phyloP scores from a whole-genome alignment of 1,140 invertebrate genomes.

The Argopecten irradians region DNA sequence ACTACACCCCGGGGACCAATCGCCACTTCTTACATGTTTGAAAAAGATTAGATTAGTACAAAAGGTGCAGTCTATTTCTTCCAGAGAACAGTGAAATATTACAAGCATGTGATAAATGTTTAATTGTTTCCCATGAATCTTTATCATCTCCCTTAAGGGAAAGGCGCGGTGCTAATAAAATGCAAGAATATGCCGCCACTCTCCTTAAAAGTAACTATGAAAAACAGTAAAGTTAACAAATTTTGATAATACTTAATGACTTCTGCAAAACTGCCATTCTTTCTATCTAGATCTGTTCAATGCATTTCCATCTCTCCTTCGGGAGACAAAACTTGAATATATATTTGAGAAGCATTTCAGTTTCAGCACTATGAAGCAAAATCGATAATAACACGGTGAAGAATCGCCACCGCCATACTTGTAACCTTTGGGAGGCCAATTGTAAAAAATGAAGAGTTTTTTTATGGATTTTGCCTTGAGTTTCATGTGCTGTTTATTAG shows the following conservation, averaged over 20 bases:
- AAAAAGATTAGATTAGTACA: not conserved
- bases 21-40: not conserved
- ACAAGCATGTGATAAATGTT: not conserved
- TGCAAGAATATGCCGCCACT: not conserved
- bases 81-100: not conserved
- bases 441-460: not conserved
- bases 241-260: not conserved
- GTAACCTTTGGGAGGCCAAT: not conserved
- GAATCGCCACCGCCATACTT: not conserved
- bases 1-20: not conserved
- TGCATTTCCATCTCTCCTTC: not conserved
- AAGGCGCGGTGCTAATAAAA: not conserved
- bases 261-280: not conserved
- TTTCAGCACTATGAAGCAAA: not conserved
- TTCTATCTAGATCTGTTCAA: not conserved
- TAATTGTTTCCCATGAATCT: not conserved
- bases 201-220: not conserved
- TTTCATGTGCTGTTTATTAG: not conserved
- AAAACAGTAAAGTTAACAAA: not conserved
- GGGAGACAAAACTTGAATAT: not conserved
- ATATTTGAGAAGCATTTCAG: not conserved
- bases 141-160: not conserved
- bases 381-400: not conserved
- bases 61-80: not conserved
- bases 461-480: constrained; percentile 1